These are phyloP conservation scores for Distichodus sexfasciatus DNA, from an alignment of 2,797 vertebrate species.

Conservation along the genomic window DNA sequence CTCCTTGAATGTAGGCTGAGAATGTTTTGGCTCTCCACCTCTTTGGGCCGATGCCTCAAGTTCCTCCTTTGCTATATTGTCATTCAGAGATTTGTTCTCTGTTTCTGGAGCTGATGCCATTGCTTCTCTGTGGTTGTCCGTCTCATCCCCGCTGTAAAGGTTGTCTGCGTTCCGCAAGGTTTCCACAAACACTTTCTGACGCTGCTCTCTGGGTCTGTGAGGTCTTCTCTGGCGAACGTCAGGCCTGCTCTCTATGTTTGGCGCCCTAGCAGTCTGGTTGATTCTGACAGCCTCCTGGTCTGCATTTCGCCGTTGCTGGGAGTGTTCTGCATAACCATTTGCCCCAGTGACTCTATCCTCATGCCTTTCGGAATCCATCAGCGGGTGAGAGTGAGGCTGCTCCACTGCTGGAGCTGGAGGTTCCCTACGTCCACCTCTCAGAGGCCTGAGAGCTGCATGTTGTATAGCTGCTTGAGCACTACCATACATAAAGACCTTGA, in stretches of 20 bases:
- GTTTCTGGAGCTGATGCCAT: conserved; percentile 8
- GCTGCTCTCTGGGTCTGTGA: background rate
- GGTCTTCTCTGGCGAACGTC: conserved; percentile 37
- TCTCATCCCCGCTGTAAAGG: conserved; percentile 53
- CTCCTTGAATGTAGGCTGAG: background rate
- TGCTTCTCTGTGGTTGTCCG: conserved; percentile 48
- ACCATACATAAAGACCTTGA: conserved; percentile 64
- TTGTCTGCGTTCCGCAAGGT: conserved; percentile 49
- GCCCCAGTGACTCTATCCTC: conserved; percentile 8
- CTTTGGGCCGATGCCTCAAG: background rate
- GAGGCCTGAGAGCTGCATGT: conserved; percentile 60
- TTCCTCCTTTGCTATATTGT: conserved; percentile 11
- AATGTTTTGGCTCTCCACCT: background rate
- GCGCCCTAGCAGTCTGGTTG: background rate
- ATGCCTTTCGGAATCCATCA: background rate
- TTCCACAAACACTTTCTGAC: conserved; percentile 46
- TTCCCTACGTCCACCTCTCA: conserved; percentile 52
- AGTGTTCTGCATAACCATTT: conserved; percentile 41
- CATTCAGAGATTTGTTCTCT: background rate
- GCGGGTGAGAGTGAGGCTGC: background rate
- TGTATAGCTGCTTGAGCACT: conserved; percentile 65
- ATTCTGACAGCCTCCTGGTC: background rate
- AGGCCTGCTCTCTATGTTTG: conserved; percentile 13
- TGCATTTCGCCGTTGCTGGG: conserved; percentile 4
- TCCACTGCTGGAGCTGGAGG: conserved; percentile 52